Evolutionary conservation across 2,113 vertebrate genomes (phyloP), one percentile per base, ranked within the genome.

Genomic region (Aptenodytes forsteri): DNA sequence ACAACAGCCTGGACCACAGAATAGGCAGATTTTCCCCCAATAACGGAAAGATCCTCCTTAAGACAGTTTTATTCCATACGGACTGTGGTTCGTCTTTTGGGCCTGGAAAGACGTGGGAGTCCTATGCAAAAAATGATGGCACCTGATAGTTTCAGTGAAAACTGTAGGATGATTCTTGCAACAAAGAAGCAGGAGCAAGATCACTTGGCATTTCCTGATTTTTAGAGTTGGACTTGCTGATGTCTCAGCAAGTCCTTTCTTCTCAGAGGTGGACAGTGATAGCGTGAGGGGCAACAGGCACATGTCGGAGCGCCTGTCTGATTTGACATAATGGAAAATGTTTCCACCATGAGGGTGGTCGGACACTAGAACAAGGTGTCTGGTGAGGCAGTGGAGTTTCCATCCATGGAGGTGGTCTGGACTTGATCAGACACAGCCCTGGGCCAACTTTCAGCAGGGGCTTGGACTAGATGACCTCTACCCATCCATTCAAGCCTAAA

Each of bases 261-360:
- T 90, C 38, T 83, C 4, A 0, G 80, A 86, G 11, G 5, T 69
- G 10, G 17, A 23, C n/a, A 64, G 8, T 40, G 54, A 30, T 71
- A 47, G 23, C 0, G 0, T 21, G 30, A 77, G 42, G 44, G 46
- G 34, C 27, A 86, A 16, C 0, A 1, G 36, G 18, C 1, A 1
- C 0, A 0, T 12, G 71, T 47, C 2, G 4, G 62, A 90, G 9
- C 40, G 77, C 80, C 44, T 38, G 77, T 83, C 44, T 42, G 30
- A 47, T 34, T 23, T 40, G 49, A 20, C 9, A 2, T 15, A 17
- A 49, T 22, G 64, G 64, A 66, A 91, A 73, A 50, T 32, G 15
- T 55, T 92, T 83, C 65, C 32, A 34, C 15, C 9, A 1, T 7
- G 12, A 76, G 27, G 7, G n/a, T 81, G 9, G 8, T 27, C 4